Evolutionary conservation across 2,888 invertebrate genomes (phyloP).

Genomic region (Cheiracanthium punctorium): DNA sequence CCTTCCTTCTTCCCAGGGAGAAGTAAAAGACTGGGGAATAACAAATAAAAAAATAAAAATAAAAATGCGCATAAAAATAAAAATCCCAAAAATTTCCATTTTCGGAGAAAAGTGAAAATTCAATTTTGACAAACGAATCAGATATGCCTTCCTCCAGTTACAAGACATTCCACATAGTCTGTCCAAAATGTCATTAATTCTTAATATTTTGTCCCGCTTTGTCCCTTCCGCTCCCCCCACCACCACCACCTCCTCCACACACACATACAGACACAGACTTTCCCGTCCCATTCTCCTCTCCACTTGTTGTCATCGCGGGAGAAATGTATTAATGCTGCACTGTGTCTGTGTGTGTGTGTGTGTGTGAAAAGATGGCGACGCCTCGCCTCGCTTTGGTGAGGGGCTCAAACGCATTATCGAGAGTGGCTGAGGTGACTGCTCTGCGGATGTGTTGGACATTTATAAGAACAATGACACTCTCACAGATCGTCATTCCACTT

Average conservation of each 20-base stretch:
- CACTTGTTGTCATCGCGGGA: slow-evolving; percentile 44
- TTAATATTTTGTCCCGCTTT: slow-evolving; percentile 36
- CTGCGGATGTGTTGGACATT: not conserved
- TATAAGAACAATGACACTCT: not conserved
- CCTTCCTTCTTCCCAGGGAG: not conserved
- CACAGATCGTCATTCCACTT: no score
- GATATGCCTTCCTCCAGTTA: slow-evolving; percentile 11
- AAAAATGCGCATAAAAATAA: no score
- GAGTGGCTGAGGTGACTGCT: not conserved
- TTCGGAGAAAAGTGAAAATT: slow-evolving; percentile 16
- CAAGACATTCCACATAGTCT: slow-evolving; percentile 44
- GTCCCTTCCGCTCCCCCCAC: slow-evolving; percentile 20
- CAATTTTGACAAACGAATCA: slow-evolving; percentile 10
- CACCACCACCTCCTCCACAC: not conserved
- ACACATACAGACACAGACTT: no score
- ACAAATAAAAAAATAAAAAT: no score
- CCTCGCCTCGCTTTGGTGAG: not conserved
- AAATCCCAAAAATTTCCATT: slow-evolving; percentile 11
- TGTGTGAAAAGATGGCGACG: not conserved
- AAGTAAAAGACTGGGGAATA: not conserved
- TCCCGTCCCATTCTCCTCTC: not conserved
- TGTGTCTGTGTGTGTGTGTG: slow-evolving; percentile 20
- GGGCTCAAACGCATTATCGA: not conserved
- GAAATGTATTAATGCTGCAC: slow-evolving; percentile 59
- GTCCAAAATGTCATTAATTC: slow-evolving; percentile 69